Percentiles rank a stretch among this genome's conserved stretches.
Conservation (phyloP, 2,888 invertebrate genomes). For the Tenthredo amoena region DNA sequence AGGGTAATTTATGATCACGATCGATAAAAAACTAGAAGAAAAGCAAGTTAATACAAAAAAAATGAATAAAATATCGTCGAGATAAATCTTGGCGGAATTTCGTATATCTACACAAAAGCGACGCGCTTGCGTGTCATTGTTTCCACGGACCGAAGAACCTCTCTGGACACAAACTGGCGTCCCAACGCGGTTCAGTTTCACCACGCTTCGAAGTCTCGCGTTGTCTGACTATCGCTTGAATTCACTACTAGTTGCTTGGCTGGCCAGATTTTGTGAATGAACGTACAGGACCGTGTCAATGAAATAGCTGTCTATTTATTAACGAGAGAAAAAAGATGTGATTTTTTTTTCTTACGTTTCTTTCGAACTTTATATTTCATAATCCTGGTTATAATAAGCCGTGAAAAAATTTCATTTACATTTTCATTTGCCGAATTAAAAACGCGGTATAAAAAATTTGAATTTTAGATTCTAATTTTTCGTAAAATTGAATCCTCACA, state of each 20-base stretch:
- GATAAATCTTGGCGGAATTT: slow-evolving; percentile 17
- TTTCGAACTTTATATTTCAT: neutral
- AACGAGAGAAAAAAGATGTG: neutral
- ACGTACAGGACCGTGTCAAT: neutral
- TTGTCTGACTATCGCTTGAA: slow-evolving; percentile 23
- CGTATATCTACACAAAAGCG: neutral
- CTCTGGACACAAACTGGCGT: slow-evolving; percentile 32
- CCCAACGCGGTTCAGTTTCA: slow-evolving; percentile 32
- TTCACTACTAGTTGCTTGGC: slow-evolving; percentile 34
- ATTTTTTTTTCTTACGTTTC: neutral
- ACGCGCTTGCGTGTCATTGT: slow-evolving; percentile 51
- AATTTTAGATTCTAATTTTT: neutral
- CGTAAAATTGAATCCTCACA: neutral
- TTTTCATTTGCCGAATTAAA: neutral
- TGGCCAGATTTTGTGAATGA: neutral
- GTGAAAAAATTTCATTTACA: neutral
- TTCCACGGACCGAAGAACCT: slow-evolving; percentile 11
- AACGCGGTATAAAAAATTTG: neutral
- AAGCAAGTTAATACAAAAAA: neutral
- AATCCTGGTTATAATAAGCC: neutral
- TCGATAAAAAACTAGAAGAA: neutral
- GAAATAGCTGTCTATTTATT: neutral
- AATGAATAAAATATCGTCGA: neutral
- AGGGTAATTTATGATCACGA: neutral
- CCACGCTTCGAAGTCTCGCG: slow-evolving; percentile 33